Evolutionary conservation across 2,797 vertebrate species (phyloP), one percentile per base, ranked within the genome.

Genomic region (Spinus olivaceus): DNA sequence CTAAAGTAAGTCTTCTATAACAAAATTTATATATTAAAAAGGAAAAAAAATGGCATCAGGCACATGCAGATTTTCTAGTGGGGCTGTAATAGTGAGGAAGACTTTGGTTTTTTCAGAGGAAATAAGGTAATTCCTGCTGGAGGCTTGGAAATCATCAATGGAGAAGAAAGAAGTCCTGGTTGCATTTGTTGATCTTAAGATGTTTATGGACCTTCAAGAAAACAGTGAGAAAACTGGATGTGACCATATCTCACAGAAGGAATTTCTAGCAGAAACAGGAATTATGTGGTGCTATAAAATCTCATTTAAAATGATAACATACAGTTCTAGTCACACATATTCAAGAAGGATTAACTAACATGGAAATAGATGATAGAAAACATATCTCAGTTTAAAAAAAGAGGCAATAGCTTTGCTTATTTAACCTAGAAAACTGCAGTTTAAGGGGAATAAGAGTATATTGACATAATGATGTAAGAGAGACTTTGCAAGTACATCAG

Each of bases 391-490:
- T 24, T 44, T 2, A 2, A 3, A 28, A 57, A 71, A 67, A 44
- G 56, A 41, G 2, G 22, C 25, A 51, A 60, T 39, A 79, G 3
- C 10, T 90, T 86, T 82, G 32, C 23, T 90, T 76, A 78, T 88
- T 85, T 90, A 86, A 50, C 44, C 15, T 33, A 51, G 73, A 70
- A 86, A 92, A 41, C 25, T 73, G 30, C 57, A 90, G 18, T 74
- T 78, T 78, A 79, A 39, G 15, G 14, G 7, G 21, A 84, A 76
- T 76, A 51, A 69, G n/a, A 22, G 27, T 42, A 16, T 67, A 61
- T 32, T 61, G 80, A 78, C 39, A 50, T 33, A 41, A 44, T 54
- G 41, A 65, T 54, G 14, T 51, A 25, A 35, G 51, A 59, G 11
- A 83, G 19, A 69, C 17, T 57, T 82, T 53, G 27, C 49, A 86